Base-by-base conservation (phyloP, 2,888 invertebrate genomes). In the Pantelozetes paolii region DNA sequence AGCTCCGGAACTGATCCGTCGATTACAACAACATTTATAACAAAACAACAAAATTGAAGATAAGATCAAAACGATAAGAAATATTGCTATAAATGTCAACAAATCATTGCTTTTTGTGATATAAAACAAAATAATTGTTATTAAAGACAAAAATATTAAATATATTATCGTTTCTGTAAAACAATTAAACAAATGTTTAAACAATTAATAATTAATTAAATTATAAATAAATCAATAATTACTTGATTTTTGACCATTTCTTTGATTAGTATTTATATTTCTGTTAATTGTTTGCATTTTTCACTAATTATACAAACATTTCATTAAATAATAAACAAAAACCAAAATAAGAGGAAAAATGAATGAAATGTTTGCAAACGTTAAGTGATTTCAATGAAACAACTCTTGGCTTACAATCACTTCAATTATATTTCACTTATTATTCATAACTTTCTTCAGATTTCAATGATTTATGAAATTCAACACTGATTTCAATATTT, bases 21-120 rank as follows among this genome's bases (percentile, higher is more conserved):
- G 64, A n/a, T 18, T 6, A 64, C 64, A 64, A 64, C 64, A 64
- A 36, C 40, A 64, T 32, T 36, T 32, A 36, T 20, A 36, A 36
- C 64, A 64, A 28, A 26, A 59, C 15, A 59, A n/a, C 2, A 59
- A 26, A 15, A 59, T 3, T 59, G 57, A 59, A 28, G 9, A 13
- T 3, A 59, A 30, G 30, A 30, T 28, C 30, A 59, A 59, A 59
- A 28, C 26, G 8, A 54, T 54, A 8, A 54, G 23, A 54, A 20
- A 54, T 54, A 23, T 59, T 1, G 8, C 1, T 13, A 59, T 6
- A 28, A 59, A 28, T 28, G 28, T 13, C 6, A 59, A 26, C 6
- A 59, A 59, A 3, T 59, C 5, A 59, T 59, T 30, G 13, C 30
- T 59, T 59, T 59, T 26, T 6, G 57, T 28, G 23, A 20, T 23